Evolutionary conservation across 2,113 vertebrate species (phyloP).

Genomic region (Mobula hypostoma): DNA sequence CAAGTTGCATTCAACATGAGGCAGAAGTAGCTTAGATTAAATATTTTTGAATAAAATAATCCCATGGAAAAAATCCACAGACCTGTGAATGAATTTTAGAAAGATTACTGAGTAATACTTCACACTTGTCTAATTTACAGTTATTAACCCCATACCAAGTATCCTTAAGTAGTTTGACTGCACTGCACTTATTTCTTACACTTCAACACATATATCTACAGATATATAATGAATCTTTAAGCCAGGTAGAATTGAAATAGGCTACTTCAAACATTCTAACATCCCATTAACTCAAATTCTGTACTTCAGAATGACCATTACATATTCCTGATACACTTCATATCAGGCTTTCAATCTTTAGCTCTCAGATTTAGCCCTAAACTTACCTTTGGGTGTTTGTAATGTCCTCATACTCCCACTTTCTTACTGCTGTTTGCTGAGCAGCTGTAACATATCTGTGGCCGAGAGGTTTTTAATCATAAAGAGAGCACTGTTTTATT

Average conservation of each 20-base stretch:
- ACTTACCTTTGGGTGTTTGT: no score
- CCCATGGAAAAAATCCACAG: neutral
- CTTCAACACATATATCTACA: neutral
- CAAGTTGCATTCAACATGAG: neutral
- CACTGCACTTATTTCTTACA: neutral
- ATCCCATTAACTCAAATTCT: neutral
- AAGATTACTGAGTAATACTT: neutral
- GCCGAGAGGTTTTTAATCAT: neutral
- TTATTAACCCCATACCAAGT: neutral
- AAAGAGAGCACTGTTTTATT: neutral
- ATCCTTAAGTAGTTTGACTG: neutral
- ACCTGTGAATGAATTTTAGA: neutral
- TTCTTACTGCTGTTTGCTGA: neutral
- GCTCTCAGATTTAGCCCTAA: no score
- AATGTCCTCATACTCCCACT: neutral
- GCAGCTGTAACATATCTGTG: neutral
- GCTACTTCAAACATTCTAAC: neutral
- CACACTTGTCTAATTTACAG: neutral
- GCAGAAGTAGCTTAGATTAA: neutral
- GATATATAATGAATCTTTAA: neutral
- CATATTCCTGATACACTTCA: no score
- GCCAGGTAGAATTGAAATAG: neutral
- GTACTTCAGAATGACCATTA: no score
- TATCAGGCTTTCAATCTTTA: no score
- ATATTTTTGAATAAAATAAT: neutral